Base-by-base conservation (phyloP, 2,888 invertebrate species). In the Cyclophora punctaria region DNA sequence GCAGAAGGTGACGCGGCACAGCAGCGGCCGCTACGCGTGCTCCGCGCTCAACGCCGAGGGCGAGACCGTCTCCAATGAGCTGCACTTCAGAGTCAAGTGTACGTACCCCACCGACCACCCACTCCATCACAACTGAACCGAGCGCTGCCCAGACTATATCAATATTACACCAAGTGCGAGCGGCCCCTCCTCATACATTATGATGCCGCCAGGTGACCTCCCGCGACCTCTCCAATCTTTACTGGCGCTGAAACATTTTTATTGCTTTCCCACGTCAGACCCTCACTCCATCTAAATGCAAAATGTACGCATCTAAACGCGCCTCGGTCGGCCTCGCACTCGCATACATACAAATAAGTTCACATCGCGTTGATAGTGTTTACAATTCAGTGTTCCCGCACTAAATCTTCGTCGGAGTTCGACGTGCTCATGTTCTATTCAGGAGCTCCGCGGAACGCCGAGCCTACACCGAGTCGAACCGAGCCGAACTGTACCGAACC, bases 11-110 rank as follows among this genome's bases (percentile, higher is more conserved):
- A 95, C 95, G 55, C 91, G 95, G 59, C 92, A 93, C 78, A 95
- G 94, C 78, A 95, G 95, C 60, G 97, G 97, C 58, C 92, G 92
- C 66, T 97, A 97, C 88, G 93, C 95, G 62, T 97, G 97, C 86
- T 93, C 95, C 56, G 96, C 96, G 56, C 93, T 94, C 70, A 97
- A 97, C 84, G 93, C 93, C 49, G 94, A 96, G 83, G 96, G 96
- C 35, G 96, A 96, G 88, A 95, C 96, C 48, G 92, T 93, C 75
- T 96, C 96, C 89, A 95, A 96, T 80, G 93, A 95, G 74, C 91
- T 96, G 63, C 92, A 93, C 62, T 92, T 96, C 71, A 90, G 95
- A 61, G 95, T 96, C 57, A 96, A 96, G 90, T 96, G 96, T 96
- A 85, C 95, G 95, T 93, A 71, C 4, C 5, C 4, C 41, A 44